Base-by-base conservation (phyloP, 2,888 invertebrate species). In the Lithophane socia region DNA sequence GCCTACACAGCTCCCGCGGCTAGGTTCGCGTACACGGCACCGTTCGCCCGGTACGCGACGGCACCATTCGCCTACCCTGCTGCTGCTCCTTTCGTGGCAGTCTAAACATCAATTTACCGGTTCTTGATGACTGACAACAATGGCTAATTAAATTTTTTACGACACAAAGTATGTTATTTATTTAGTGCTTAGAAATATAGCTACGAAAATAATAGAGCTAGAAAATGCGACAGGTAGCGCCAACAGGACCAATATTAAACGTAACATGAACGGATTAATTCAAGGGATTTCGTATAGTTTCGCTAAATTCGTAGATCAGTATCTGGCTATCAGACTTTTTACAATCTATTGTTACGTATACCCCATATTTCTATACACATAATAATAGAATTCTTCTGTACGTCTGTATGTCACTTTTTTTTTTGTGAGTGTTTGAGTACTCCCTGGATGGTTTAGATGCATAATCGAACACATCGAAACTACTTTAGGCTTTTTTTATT, bases 81-180 rank as follows among this genome's bases (percentile, higher is more conserved):
- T 24, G 90, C 93, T 72, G 94, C 94, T 9, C 92, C 92, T 12
- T 56, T 92, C 67, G 91, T 95, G 82, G 94, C 94, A 73, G 91
- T 93, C 77, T 94, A 93, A 94, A 76, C 69, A 84, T 56, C 61
- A 79, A 66, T 67, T 82, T 69, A 70, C 73, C 76, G 78, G 13
- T 76, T 73, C 78, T 82, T 80, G 86, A 88, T 87, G 88, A 93
- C 92, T 93, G 92, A 89, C 90, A 89, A 87, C 86, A 90, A 91
- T 92, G 92, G 91, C 91, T 86, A 90, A 93, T 92, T 91, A 92
- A 92, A 91, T 89, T 92, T 90, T 92, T 89, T 91, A 79, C 54
- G 1, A 76, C 12, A 63, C 24, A n/a, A 84, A 61, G 24, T 12
- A 10, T 56, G 0, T 64, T 54, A 7, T 54, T 75, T 29, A 13